Evolutionary conservation across 2,888 invertebrate species (phyloP).

Genomic region (Caradrina kadenii): DNA sequence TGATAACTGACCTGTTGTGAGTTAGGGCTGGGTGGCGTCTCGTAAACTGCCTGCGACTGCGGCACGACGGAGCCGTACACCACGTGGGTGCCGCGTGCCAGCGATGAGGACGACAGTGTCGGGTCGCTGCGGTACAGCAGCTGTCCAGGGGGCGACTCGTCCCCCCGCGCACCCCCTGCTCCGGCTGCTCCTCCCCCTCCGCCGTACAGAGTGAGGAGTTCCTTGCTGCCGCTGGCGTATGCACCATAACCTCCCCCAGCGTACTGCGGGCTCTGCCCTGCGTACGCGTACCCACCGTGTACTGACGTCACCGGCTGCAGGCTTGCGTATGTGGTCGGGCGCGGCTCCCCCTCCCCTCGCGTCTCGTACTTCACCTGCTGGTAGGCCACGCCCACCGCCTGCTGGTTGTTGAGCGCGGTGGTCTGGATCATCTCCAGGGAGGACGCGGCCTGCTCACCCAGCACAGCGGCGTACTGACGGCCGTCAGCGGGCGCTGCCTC

Average conservation of each 20-base stretch:
- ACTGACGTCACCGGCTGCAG: slow-evolving; percentile 92
- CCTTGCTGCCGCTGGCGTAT: slow-evolving; percentile 72
- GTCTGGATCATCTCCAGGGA: slow-evolving; percentile 85
- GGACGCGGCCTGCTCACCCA: slow-evolving; percentile 75
- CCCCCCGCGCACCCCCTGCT: slow-evolving; percentile 76
- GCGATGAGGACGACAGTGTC: slow-evolving; percentile 92
- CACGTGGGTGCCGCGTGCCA: slow-evolving; percentile 88
- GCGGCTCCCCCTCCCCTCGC: slow-evolving; percentile 80
- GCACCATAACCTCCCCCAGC: slow-evolving; percentile 70
- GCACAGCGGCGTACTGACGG: slow-evolving; percentile 78
- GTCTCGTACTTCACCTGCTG: slow-evolving; percentile 87
- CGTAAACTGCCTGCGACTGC: slow-evolving; percentile 87
- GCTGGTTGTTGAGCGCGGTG: slow-evolving; percentile 81
- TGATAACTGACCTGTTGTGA: slow-evolving; percentile 86
- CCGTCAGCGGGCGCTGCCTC: slow-evolving; percentile 65
- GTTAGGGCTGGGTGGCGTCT: slow-evolving; percentile 90
- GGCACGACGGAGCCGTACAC: slow-evolving; percentile 85
- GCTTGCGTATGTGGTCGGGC: slow-evolving; percentile 91
- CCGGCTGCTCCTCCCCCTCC: slow-evolving; percentile 71
- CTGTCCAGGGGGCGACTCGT: slow-evolving; percentile 90
- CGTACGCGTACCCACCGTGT: slow-evolving; percentile 81
- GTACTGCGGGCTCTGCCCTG: slow-evolving; percentile 81
- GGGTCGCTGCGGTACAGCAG: slow-evolving; percentile 92
- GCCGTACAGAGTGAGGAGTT: slow-evolving; percentile 79
- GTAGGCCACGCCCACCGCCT: slow-evolving; percentile 83